Percentiles rank a stretch among this genome's conserved stretches.
Evolutionary conservation across 2,113 vertebrate species (phyloP).

Genomic region (Vulpes ferrilata): DNA sequence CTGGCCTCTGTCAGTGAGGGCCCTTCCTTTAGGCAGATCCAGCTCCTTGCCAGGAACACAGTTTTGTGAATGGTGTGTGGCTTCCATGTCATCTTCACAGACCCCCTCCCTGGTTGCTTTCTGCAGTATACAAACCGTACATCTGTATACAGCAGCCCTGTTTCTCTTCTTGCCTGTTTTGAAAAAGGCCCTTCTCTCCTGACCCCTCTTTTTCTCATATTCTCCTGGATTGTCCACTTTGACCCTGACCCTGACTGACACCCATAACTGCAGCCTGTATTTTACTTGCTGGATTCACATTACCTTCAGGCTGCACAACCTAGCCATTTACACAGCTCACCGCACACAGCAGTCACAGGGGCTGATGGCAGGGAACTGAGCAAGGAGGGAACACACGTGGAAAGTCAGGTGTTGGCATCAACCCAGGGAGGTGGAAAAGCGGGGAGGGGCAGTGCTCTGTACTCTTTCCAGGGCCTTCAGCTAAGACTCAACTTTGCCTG

Average conservation of each 20-base stretch:
- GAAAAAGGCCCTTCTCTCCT: background rate
- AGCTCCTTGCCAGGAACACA: background rate
- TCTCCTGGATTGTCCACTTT: background rate
- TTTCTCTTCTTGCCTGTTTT: conserved; percentile 11
- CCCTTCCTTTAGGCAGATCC: background rate
- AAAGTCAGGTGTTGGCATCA: background rate
- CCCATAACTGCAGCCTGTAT: background rate
- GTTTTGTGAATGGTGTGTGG: background rate
- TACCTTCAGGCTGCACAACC: background rate
- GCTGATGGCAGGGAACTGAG: background rate
- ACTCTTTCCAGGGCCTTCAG: background rate
- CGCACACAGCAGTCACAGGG: background rate
- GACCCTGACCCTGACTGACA: background rate
- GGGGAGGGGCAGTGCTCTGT: background rate
- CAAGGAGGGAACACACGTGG: background rate
- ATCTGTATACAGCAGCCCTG: background rate
- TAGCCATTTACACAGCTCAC: background rate
- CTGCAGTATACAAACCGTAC: background rate
- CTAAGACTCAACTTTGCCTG: background rate
- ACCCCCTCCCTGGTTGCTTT: background rate
- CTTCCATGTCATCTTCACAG: background rate
- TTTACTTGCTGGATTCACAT: background rate
- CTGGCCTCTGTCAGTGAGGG: background rate
- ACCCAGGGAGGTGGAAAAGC: background rate
- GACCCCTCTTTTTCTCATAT: background rate